These are phyloP conservation scores for Tachyglossus aculeatus DNA, from an alignment of 2,797 vertebrate species.

Conservation along the genomic window DNA sequence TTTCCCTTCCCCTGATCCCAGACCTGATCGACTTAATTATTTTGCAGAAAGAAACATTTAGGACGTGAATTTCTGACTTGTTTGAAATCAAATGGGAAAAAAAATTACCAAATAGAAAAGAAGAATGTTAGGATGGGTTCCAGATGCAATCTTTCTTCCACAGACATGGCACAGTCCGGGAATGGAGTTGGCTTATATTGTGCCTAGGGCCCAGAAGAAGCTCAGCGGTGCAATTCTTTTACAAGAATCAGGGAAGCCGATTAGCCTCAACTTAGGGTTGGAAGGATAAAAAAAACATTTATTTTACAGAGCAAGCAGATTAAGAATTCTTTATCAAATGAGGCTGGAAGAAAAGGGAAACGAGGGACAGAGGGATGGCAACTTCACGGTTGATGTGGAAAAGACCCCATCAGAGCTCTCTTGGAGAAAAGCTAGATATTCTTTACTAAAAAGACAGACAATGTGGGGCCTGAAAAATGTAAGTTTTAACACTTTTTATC, in stretches of 20 bases:
- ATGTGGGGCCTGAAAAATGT: neutral
- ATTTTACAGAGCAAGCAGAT: constrained; percentile 31
- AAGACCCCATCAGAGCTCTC: neutral
- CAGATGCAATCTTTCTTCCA: constrained; percentile 4
- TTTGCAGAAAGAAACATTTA: constrained; percentile 76
- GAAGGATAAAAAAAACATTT: constrained; percentile 24
- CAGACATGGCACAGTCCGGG: neutral
- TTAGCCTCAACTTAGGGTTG: neutral
- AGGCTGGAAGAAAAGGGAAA: constrained; percentile 18
- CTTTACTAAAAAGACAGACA: neutral
- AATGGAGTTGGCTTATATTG: constrained; percentile 10
- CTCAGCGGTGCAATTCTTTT: neutral
- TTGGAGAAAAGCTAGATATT: constrained; percentile 7
- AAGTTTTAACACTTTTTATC: constrained; percentile 8
- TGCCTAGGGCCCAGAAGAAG: neutral
- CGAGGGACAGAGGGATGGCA: neutral
- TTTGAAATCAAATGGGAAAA: constrained; percentile 70
- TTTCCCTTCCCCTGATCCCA: constrained; percentile 72
- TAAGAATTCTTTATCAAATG: neutral
- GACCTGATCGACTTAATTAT: constrained; percentile 79
- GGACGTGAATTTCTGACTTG: constrained; percentile 71
- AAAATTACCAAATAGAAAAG: constrained; percentile 34
- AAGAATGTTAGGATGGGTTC: constrained; percentile 13
- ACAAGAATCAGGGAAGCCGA: neutral
- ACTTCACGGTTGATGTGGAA: neutral